Percentiles rank a stretch among this genome's conserved stretches.
Evolutionary conservation across 2,888 invertebrate species (phyloP).

Genomic region (Sialis lutaria): DNA sequence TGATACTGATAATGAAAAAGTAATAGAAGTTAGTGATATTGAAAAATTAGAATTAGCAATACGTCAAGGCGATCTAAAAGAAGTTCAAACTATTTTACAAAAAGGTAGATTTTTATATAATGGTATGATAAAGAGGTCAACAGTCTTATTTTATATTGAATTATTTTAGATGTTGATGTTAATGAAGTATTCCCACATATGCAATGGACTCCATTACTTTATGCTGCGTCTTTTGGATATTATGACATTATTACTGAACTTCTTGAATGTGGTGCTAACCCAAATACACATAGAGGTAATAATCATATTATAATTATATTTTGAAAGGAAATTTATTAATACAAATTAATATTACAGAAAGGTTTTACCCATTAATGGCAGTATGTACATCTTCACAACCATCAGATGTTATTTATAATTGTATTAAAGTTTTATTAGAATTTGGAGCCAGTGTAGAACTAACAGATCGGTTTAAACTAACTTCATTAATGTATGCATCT

Average conservation of each 20-base stretch:
- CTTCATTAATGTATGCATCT: slow-evolving; percentile 45
- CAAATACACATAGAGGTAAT: slow-evolving; percentile 26
- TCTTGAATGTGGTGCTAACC: slow-evolving; percentile 36
- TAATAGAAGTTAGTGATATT: background rate
- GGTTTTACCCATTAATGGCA: slow-evolving; percentile 43
- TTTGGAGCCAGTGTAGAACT: slow-evolving; percentile 34
- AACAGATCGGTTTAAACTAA: slow-evolving; percentile 38
- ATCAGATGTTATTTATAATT: slow-evolving; percentile 19
- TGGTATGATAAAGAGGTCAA: background rate
- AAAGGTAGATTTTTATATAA: slow-evolving; percentile 13
- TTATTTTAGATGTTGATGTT: slow-evolving; percentile 18
- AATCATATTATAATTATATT: background rate
- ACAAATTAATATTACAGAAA: slow-evolving; percentile 27
- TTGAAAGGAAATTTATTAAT: slow-evolving; percentile 1
- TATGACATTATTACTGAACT: slow-evolving; percentile 31
- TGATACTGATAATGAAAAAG: background rate
- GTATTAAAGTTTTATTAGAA: slow-evolving; percentile 31
- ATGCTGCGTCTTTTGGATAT: slow-evolving; percentile 39
- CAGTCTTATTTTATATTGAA: background rate
- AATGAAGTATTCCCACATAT: slow-evolving; percentile 30
- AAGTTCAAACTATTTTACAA: slow-evolving; percentile 16
- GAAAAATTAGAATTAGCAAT: slow-evolving; percentile 24
- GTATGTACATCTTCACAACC: slow-evolving; percentile 32
- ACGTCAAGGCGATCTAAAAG: slow-evolving; percentile 23
- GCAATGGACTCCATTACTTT: slow-evolving; percentile 38